Evolutionary conservation across 2,888 invertebrate genomes (phyloP).

Genomic region (Dryomyza anilis): DNA sequence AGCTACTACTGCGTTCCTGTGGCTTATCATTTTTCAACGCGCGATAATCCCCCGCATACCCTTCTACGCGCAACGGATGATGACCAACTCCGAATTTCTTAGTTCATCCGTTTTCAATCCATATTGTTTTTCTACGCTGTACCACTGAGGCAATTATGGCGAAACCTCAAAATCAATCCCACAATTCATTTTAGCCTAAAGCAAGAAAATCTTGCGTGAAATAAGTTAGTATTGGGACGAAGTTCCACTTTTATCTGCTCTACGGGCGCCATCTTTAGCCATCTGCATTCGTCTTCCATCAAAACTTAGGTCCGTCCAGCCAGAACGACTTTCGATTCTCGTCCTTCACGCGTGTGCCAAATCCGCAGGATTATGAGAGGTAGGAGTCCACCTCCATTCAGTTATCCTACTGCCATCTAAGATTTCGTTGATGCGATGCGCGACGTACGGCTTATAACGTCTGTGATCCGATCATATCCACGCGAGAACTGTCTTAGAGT

Average conservation of each 20-base stretch:
- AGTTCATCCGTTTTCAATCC: background rate
- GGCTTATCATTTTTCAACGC: background rate
- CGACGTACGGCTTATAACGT: conserved; percentile 38
- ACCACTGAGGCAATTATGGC: conserved; percentile 1
- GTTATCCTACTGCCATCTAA: background rate
- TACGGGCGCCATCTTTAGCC: conserved; percentile 13
- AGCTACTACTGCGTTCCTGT: background rate
- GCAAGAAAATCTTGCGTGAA: background rate
- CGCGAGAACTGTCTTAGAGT: conserved; percentile 30
- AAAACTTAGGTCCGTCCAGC: conserved; percentile 25
- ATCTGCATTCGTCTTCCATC: conserved; percentile 9
- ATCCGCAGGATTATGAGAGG: conserved; percentile 26
- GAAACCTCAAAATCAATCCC: conserved; percentile 13
- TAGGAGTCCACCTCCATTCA: conserved; percentile 30
- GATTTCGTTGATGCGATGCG: conserved; percentile 31
- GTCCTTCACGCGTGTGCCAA: conserved; percentile 22
- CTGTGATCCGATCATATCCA: conserved; percentile 31
- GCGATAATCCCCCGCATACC: conserved; percentile 21
- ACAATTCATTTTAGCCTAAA: conserved; percentile 12
- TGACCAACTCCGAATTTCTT: conserved; percentile 7
- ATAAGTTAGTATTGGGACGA: background rate
- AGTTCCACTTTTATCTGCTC: conserved; percentile 15
- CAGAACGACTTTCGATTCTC: conserved; percentile 21
- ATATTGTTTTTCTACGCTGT: background rate
- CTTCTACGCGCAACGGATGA: conserved; percentile 11